phyloP scores from a whole-genome alignment of 2,797 vertebrate genomes.

The Poecilia velifera region DNA sequence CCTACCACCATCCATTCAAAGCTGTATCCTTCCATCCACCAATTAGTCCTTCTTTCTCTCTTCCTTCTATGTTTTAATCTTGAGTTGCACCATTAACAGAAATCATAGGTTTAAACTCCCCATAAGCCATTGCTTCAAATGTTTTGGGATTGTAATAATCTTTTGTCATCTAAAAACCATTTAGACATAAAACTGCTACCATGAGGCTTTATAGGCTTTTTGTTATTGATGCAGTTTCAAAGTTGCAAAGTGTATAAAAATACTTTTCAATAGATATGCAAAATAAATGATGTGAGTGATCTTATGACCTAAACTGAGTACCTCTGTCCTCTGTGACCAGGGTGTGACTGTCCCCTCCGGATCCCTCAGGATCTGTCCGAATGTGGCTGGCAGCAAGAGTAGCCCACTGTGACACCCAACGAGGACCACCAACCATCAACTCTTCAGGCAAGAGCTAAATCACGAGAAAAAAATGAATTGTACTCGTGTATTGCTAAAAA shows the following conservation, averaged over 20 bases:
- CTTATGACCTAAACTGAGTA: conserved; percentile 55
- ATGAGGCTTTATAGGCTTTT: not conserved
- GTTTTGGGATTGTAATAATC: not conserved
- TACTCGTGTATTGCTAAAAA: not conserved
- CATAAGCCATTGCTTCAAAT: not conserved
- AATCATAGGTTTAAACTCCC: not conserved
- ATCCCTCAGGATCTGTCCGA: conserved; percentile 89
- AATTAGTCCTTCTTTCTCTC: not conserved
- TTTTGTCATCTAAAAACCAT: not conserved
- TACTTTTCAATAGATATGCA: not conserved
- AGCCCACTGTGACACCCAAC: conserved; percentile 97
- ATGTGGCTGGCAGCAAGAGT: conserved; percentile 95
- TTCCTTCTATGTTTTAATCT: not conserved
- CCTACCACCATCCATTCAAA: too few relatives aligned
- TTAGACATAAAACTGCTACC: not conserved
- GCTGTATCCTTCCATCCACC: not conserved
- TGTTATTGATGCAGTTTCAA: not conserved
- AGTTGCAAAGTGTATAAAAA: not conserved
- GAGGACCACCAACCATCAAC: conserved; percentile 85
- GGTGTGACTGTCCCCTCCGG: conserved; percentile 81
- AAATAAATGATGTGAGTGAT: not conserved
- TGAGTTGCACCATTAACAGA: not conserved
- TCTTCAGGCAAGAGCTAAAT: conserved; percentile 82
- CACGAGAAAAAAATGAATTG: conserved; percentile 3
- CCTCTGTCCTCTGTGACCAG: conserved; percentile 86